A percentile compares a stretch with the other conserved stretches of the same genome.
phyloP scores from a whole-genome alignment of 2,888 invertebrate species.

The Dascillus cervinus region DNA sequence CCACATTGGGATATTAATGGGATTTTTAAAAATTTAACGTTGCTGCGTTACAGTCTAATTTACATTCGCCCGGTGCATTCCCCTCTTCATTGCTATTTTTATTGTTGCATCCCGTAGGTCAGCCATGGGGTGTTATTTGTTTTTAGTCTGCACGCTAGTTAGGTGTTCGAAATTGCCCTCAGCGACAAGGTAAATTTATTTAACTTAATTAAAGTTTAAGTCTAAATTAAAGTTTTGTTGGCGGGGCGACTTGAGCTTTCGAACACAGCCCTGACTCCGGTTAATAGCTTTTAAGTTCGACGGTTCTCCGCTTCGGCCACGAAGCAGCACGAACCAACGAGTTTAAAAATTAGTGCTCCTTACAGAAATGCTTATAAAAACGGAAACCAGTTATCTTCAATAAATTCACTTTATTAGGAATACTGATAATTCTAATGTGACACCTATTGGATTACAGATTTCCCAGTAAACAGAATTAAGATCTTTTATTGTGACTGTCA shows the following conservation, averaged over 20 bases:
- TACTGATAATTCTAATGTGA: too few relatives aligned
- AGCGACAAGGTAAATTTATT: too few relatives aligned
- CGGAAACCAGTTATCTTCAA: too few relatives aligned
- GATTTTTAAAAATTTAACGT: not conserved
- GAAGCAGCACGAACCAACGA: constrained; percentile 27
- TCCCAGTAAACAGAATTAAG: too few relatives aligned
- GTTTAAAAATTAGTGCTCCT: too few relatives aligned
- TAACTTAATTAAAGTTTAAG: too few relatives aligned
- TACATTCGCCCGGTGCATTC: constrained; percentile 15
- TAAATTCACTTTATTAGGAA: too few relatives aligned
- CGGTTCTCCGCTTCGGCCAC: constrained; percentile 21
- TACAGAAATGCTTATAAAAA: too few relatives aligned
- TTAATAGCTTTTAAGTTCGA: constrained; percentile 23
- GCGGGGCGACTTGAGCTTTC: constrained; percentile 12
- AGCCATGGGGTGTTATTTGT: constrained; percentile 27
- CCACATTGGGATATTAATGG: not conserved
- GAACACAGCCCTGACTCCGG: constrained; percentile 17
- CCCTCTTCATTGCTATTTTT: constrained; percentile 23
- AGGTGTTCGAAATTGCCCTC: constrained; percentile 1
- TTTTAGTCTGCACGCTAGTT: constrained; percentile 16
- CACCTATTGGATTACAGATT: too few relatives aligned
- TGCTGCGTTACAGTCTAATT: constrained; percentile 18
- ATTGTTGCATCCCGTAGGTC: constrained; percentile 22
- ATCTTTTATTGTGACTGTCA: too few relatives aligned
- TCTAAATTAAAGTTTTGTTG: constrained; percentile 11